phyloP scores from a whole-genome alignment of 2,797 vertebrate genomes.

The Poeciliopsis paucimaculata region DNA sequence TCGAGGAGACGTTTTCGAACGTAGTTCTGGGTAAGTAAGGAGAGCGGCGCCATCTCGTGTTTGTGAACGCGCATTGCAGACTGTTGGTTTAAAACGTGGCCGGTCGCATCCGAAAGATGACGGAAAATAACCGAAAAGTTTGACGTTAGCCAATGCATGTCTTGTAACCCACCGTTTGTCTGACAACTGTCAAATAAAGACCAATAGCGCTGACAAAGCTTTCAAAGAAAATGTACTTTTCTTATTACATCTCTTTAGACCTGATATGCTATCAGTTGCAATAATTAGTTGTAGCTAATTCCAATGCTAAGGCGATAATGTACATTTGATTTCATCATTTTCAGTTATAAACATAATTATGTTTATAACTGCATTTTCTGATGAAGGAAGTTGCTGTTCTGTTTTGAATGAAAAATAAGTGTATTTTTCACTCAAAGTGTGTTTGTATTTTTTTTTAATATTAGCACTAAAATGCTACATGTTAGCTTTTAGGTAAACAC shows the following conservation, averaged over 20 bases:
- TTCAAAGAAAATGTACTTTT: too few species aligned
- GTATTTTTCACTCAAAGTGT: not conserved
- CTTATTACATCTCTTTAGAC: too few species aligned
- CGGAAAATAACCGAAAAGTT: not conserved
- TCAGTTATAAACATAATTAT: not conserved
- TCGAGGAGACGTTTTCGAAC: too few species aligned
- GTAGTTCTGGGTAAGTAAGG: too few species aligned
- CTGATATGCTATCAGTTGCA: not conserved
- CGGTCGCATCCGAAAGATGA: not conserved
- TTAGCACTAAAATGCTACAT: not conserved
- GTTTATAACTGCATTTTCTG: not conserved
- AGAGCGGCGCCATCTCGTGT: too few species aligned
- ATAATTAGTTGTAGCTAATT: not conserved
- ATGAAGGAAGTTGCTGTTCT: not conserved
- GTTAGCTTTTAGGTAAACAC: not conserved
- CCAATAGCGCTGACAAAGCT: too few species aligned
- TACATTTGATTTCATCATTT: not conserved
- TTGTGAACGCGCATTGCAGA: too few species aligned
- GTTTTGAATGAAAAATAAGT: not conserved
- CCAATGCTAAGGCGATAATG: not conserved
- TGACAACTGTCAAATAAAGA: too few species aligned
- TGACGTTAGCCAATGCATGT: not conserved
- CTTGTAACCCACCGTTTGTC: too few species aligned
- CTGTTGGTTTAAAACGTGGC: too few species aligned
- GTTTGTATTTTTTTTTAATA: not conserved